Conservation (phyloP, 2,888 invertebrate genomes). For the Andrena chrysosceles region DNA sequence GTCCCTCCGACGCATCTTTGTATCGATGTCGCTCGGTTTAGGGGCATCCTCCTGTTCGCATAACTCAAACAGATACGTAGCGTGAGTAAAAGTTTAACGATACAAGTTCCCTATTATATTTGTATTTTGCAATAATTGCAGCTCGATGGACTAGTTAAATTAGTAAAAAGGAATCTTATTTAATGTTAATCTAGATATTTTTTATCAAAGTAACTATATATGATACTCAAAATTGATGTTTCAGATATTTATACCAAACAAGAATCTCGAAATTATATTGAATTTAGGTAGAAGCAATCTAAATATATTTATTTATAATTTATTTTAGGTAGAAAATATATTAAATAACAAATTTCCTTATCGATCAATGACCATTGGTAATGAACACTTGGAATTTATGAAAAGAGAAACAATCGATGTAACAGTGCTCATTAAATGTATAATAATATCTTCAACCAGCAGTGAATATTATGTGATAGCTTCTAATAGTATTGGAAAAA, state of each 20-base stretch:
- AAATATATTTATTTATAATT: slow-evolving; percentile 85
- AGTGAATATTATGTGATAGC: slow-evolving; percentile 69
- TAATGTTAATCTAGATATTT: slow-evolving; percentile 64
- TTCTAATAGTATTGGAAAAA: slow-evolving; percentile 76
- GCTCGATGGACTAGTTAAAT: slow-evolving; percentile 76
- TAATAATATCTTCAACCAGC: slow-evolving; percentile 59
- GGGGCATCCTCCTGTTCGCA: slow-evolving; percentile 64
- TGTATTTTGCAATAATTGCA: slow-evolving; percentile 69
- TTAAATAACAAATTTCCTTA: slow-evolving; percentile 79
- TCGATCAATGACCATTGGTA: slow-evolving; percentile 60
- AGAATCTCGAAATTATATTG: slow-evolving; percentile 80
- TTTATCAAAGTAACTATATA: slow-evolving; percentile 61
- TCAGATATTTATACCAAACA: slow-evolving; percentile 74
- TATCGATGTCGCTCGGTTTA: slow-evolving; percentile 60
- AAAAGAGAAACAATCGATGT: slow-evolving; percentile 53
- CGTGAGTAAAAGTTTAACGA: slow-evolving; percentile 69
- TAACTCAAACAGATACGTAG: slow-evolving; percentile 64
- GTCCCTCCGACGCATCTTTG: slow-evolving; percentile 44
- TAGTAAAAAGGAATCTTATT: slow-evolving; percentile 72
- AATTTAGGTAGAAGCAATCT: slow-evolving; percentile 84
- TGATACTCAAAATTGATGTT: slow-evolving; percentile 77
- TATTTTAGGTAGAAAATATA: slow-evolving; percentile 83
- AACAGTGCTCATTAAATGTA: slow-evolving; percentile 63
- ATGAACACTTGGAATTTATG: slow-evolving; percentile 55
- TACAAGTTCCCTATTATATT: slow-evolving; percentile 79